Base-by-base conservation (phyloP, 2,888 invertebrate genomes). In the Furcula furcula region DNA sequence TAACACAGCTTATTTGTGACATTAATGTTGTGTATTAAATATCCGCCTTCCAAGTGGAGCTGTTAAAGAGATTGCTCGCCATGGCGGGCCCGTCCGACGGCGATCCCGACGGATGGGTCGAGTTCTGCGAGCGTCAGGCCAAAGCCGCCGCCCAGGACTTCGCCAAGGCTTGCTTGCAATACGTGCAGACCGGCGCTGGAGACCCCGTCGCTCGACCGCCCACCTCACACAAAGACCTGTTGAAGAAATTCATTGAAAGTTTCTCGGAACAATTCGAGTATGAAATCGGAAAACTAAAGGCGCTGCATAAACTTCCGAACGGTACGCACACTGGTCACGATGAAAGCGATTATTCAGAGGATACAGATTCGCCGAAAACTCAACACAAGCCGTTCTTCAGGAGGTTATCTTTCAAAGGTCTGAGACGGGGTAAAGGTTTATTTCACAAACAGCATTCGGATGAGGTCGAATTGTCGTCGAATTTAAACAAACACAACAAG, bases 381-480 rank as follows among this genome's bases (percentile, higher is more conserved):
- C 92, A 92, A 51, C 95, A 94, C 58, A 95, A 95, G 71, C 94
- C 95, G 2, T 96, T 97, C 74, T 94, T 95, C 68, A 90, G 96
- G 56, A 90, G 97, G 55, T 90, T 98, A 45, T 97, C 97, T 13
- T 96, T 98, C 61, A 97, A 97, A 74, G 96, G 96, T 40, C 84
- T 97, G 31, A 93, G 95, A 40, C 72, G 94, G 92, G 93, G 94
- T 55, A 92, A 91, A 70, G 94, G 96, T 22, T 90, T 97, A 29
- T 97, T 98, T 65, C 95, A 95, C 74, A 97, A 97, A 70, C 96
- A 96, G 65, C 93, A 94, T 70, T 96, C 97, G 11, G 97, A 98
- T 60, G 97, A 97, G 64, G 91, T 93, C 1, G 95, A 95, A 61
- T 79, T 94, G 9, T 91, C 93, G 15, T 89, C 87, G 36, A 90